Conservation (phyloP, 2,113 vertebrate species). For the Serinus canaria region DNA sequence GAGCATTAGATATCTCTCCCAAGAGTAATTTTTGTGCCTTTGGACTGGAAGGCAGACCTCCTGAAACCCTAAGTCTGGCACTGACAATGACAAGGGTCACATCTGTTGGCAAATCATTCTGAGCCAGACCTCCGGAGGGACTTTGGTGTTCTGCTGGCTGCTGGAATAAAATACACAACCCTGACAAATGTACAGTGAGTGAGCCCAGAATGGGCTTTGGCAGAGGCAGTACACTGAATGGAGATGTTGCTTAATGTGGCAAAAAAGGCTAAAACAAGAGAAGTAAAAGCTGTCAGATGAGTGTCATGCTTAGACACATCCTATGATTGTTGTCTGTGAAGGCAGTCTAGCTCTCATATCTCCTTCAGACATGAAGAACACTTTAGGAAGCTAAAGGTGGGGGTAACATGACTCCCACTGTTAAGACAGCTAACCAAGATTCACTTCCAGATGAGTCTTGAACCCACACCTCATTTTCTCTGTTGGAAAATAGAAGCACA, state of each 20-base stretch:
- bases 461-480: not conserved
- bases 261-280: not conserved
- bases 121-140: not conserved
- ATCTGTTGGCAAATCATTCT: not conserved
- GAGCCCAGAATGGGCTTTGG: not conserved
- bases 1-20: not conserved
- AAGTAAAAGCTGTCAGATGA: not conserved
- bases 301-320: not conserved
- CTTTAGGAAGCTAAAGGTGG: not conserved
- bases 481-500: not conserved
- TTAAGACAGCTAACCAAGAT: not conserved
- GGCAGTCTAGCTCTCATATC: not conserved
- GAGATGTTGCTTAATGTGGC: not conserved
- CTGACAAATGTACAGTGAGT: not conserved
- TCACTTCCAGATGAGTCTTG: not conserved
- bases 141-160: not conserved
- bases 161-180: not conserved
- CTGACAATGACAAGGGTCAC: not conserved
- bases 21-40: not conserved
- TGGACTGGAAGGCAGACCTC: not conserved
- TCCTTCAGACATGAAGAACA: not conserved
- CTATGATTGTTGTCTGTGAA: not conserved
- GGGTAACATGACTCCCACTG: not conserved
- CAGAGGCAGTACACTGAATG: not conserved
- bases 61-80: not conserved